Evolutionary conservation across 2,113 vertebrate genomes (phyloP), one percentile per base, ranked within the genome.

Genomic region (Xiphophorus hellerii): DNA sequence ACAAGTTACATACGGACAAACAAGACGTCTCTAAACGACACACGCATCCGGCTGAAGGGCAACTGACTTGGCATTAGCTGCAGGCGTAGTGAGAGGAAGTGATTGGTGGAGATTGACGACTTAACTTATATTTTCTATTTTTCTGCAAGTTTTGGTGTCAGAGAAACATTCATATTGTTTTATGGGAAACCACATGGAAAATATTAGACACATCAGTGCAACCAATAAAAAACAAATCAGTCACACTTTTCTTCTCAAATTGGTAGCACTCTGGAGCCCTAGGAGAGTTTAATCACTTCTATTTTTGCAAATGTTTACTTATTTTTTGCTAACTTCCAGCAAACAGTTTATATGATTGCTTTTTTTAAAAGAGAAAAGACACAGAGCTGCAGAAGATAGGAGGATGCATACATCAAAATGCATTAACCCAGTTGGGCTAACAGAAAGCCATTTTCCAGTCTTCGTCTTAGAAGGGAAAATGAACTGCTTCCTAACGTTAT

Each of bases 381-480:
- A 61, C 39, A 33, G 37, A 72, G 51, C 31, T 29, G 15, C 33
- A 15, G 48, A 63, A 29, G 30, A 63, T 51, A 28, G 62, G 62
- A 67, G 28, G 30, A 27, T 25, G 71, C 69, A 63, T 54, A 31
- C 31, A 74, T 77, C 44, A 70, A 77, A 72, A 66, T 51, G 66
- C 44, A 67, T 79, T 71, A 71, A 62, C 69, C 58, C 69, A 71
- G n/a, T 39, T 71, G n/a, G 67, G n/a, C 69, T 60, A 61, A 60
- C n/a, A 30, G 35, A 35, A 62, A 73, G 37, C 61, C 54, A 58
- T 63, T 66, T 62, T 51, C 27, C 10, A 44, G n/a, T 25, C 78
- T 65, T 63, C 42, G 29, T 65, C 66, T 9, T 3, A 28, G 54
- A n/a, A 76, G 62, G 35, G 54, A 33, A 62, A 81, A 73, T 60